phyloP scores from a whole-genome alignment of 1,140 invertebrate species.

The Euwallacea similis region DNA sequence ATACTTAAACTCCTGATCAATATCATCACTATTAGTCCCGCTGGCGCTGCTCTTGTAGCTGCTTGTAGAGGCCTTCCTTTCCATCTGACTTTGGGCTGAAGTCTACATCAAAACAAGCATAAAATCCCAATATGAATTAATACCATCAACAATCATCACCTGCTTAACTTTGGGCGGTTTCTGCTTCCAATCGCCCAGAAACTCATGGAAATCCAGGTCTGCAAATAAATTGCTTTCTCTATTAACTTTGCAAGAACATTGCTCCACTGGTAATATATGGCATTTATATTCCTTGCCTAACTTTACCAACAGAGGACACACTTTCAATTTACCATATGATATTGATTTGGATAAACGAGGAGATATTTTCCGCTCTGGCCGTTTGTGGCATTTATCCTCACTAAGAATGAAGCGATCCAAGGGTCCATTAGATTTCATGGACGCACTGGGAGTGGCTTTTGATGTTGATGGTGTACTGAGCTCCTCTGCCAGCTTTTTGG shows the following conservation, averaged over 20 bases:
- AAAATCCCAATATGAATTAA: neutral
- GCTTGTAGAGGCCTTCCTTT: constrained; percentile 5
- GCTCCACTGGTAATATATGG: constrained; percentile 39
- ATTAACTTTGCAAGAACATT: neutral
- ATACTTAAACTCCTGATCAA: constrained; percentile 43
- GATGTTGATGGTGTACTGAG: constrained; percentile 23
- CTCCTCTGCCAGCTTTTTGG: constrained; percentile 53
- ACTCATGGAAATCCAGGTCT: neutral
- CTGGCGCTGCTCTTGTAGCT: constrained; percentile 8
- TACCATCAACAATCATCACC: neutral
- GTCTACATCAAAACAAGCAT: too few relatives aligned
- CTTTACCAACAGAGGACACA: too few relatives aligned
- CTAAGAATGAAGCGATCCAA: constrained; percentile 33
- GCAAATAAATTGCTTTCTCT: constrained; percentile 16
- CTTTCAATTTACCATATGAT: too few relatives aligned
- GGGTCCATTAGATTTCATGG: constrained; percentile 26
- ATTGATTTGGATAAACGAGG: too few relatives aligned
- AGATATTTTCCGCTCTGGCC: too few relatives aligned
- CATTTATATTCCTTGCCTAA: constrained; percentile 42
- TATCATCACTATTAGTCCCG: constrained; percentile 42
- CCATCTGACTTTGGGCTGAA: too few relatives aligned
- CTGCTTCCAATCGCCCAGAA: neutral
- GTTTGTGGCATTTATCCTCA: too few relatives aligned
- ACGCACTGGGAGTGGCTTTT: constrained; percentile 10
- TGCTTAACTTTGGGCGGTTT: constrained; percentile 8